These are phyloP conservation scores for Alligator sinensis DNA, from an alignment of 2,113 vertebrate genomes.

Conservation along the genomic window DNA sequence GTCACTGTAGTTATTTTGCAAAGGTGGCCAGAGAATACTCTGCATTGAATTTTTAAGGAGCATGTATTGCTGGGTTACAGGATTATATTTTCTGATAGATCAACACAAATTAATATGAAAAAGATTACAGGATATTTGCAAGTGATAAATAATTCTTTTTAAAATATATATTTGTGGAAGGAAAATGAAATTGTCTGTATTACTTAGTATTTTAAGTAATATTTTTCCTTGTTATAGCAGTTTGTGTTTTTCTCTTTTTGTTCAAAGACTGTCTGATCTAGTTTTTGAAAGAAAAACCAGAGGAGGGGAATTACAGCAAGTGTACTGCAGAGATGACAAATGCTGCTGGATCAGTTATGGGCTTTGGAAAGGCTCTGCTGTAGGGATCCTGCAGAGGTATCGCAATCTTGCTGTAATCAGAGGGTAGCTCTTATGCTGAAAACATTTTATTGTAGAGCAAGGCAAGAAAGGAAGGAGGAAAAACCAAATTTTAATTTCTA, in stretches of 20 bases:
- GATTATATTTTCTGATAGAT: neutral
- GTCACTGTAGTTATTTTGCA: neutral
- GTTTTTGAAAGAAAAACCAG: slow-evolving; percentile 25
- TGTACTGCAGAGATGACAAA: slow-evolving; percentile 43
- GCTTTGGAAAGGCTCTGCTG: slow-evolving; percentile 8
- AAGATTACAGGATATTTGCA: neutral
- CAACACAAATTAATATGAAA: neutral
- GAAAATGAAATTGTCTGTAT: neutral
- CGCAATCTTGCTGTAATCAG: slow-evolving; percentile 16
- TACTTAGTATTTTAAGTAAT: neutral
- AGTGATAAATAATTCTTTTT: neutral
- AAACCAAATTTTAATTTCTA: neutral
- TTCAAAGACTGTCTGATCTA: slow-evolving; percentile 8
- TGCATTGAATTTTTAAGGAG: neutral
- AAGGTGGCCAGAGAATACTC: neutral
- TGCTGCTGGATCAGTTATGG: neutral
- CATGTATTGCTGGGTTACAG: neutral
- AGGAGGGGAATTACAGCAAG: slow-evolving; percentile 41
- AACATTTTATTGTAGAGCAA: slow-evolving; percentile 4
- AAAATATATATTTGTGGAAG: neutral
- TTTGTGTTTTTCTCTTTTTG: slow-evolving; percentile 21
- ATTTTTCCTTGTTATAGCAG: neutral
- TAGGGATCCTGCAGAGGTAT: slow-evolving; percentile 15
- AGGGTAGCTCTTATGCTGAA: neutral
- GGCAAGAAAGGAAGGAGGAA: neutral